phyloP scores from a whole-genome alignment of 2,888 invertebrate genomes.

The Malthinus seriepunctatus region DNA sequence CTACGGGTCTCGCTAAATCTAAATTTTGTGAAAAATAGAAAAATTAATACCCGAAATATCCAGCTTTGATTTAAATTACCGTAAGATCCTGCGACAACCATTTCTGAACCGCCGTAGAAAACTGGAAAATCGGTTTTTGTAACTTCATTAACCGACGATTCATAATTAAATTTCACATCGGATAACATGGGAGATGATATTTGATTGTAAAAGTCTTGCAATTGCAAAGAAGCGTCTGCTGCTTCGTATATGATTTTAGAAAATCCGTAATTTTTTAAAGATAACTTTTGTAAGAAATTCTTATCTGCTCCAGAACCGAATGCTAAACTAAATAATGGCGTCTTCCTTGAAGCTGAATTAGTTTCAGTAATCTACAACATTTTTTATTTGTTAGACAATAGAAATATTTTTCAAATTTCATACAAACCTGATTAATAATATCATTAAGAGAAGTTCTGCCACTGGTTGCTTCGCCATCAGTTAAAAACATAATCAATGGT shows the following conservation, averaged over 20 bases:
- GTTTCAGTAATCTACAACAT: slow-evolving; percentile 50
- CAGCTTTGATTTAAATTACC: slow-evolving; percentile 11
- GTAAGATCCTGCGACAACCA: slow-evolving; percentile 63
- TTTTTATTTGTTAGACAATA: not conserved
- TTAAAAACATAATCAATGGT: slow-evolving; percentile 68
- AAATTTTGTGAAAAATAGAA: too few relatives aligned
- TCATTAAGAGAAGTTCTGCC: slow-evolving; percentile 59
- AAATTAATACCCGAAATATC: too few relatives aligned
- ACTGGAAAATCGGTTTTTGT: slow-evolving; percentile 62
- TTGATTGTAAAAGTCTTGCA: slow-evolving; percentile 68
- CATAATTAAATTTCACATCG: slow-evolving; percentile 67
- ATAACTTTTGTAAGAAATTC: slow-evolving; percentile 66
- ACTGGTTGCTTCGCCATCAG: slow-evolving; percentile 68
- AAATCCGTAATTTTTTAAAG: slow-evolving; percentile 68
- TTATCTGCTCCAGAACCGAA: slow-evolving; percentile 72
- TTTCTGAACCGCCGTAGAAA: slow-evolving; percentile 66
- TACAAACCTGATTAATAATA: slow-evolving; percentile 56
- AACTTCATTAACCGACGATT: slow-evolving; percentile 59
- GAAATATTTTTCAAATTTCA: too few relatives aligned
- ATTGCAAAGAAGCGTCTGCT: slow-evolving; percentile 67
- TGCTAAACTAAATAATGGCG: slow-evolving; percentile 67
- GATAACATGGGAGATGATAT: slow-evolving; percentile 70
- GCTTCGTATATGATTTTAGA: slow-evolving; percentile 73
- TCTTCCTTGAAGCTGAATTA: slow-evolving; percentile 54
- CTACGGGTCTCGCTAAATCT: too few relatives aligned